phyloP scores from a whole-genome alignment of 2,113 vertebrate genomes.

The Petroica traversi region DNA sequence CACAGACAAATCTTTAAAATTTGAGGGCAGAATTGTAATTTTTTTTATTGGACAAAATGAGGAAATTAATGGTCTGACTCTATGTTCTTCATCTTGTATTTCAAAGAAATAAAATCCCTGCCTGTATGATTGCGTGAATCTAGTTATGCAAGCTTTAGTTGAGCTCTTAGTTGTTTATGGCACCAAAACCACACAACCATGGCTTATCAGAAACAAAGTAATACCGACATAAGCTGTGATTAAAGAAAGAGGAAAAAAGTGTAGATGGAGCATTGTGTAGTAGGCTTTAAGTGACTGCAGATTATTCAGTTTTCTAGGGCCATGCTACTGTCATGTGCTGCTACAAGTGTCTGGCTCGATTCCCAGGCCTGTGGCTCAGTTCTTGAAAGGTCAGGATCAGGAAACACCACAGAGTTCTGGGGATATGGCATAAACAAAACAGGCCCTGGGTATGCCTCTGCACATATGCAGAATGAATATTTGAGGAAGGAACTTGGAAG shows the following conservation, averaged over 20 bases:
- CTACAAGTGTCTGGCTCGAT: not conserved
- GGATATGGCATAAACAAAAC: not conserved
- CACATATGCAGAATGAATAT: not conserved
- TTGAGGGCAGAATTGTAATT: not conserved
- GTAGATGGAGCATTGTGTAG: not conserved
- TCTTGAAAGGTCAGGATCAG: not conserved
- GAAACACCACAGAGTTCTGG: not conserved
- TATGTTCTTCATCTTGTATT: not conserved
- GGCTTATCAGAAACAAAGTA: not conserved
- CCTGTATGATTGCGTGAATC: not conserved
- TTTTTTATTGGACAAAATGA: not conserved
- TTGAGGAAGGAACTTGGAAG: not conserved
- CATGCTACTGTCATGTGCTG: not conserved
- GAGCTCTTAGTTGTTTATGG: not conserved
- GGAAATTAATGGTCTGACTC: not conserved
- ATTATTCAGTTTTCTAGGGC: not conserved
- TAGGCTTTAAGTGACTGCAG: not conserved
- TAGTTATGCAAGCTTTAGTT: not conserved
- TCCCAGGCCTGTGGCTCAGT: not conserved
- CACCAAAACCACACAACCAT: not conserved
- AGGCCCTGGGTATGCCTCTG: not conserved
- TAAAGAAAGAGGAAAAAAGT: too few species aligned
- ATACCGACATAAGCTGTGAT: not conserved
- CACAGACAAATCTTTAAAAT: not conserved
- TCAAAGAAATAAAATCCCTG: not conserved